Percentiles rank a stretch among this genome's conserved stretches.
Evolutionary conservation across 2,113 vertebrate genomes (phyloP).

Genomic region (Speoplatyrhinus poulsoni): DNA sequence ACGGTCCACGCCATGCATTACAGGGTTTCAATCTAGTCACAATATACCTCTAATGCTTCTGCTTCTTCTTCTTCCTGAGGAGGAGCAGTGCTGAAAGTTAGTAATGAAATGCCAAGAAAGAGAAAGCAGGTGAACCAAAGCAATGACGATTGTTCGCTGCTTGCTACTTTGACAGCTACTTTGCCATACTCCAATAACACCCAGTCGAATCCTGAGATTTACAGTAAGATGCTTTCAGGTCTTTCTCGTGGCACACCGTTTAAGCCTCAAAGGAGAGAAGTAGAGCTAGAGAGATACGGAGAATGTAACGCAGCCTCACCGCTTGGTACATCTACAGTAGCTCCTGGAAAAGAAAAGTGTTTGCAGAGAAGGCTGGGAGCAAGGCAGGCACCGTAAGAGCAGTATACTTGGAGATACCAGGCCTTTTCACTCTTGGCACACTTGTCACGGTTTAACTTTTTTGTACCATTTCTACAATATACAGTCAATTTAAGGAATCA

Average conservation of each 20-base stretch:
- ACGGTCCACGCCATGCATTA: slow-evolving; percentile 46
- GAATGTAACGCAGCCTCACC: slow-evolving; percentile 41
- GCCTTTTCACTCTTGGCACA: too few species aligned
- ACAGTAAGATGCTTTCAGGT: slow-evolving; percentile 17
- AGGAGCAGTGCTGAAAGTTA: slow-evolving; percentile 21
- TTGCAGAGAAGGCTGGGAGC: slow-evolving; percentile 7
- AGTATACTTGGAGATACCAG: neutral
- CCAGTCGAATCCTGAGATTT: slow-evolving; percentile 21
- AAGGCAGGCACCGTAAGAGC: slow-evolving; percentile 27
- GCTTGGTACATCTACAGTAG: slow-evolving; percentile 34
- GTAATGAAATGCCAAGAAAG: slow-evolving; percentile 8
- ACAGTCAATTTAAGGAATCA: too few species aligned
- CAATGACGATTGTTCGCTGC: slow-evolving; percentile 3
- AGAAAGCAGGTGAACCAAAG: neutral
- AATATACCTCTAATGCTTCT: slow-evolving; percentile 72
- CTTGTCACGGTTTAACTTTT: too few species aligned
- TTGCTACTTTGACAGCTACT: neutral
- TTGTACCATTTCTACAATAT: too few species aligned
- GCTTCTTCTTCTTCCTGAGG: slow-evolving; percentile 73
- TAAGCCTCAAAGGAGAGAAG: slow-evolving; percentile 30
- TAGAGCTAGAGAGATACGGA: slow-evolving; percentile 2
- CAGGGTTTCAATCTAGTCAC: neutral
- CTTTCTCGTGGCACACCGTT: slow-evolving; percentile 42
- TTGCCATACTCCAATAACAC: neutral
- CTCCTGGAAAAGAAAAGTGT: slow-evolving; percentile 63